Evolutionary conservation across 2,888 invertebrate species (phyloP).

Genomic region (Cetonia aurata): DNA sequence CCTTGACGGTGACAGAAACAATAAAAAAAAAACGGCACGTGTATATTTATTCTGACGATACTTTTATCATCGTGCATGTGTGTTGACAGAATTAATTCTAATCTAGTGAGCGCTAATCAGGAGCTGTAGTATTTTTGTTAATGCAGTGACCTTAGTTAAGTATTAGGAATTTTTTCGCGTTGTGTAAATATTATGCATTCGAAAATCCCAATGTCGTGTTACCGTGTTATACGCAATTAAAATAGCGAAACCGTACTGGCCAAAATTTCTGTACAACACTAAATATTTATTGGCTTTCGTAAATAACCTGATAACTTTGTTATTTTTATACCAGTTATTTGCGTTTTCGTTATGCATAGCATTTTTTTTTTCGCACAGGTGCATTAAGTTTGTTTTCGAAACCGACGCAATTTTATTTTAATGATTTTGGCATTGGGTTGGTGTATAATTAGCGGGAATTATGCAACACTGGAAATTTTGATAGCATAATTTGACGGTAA

Average conservation of each 20-base stretch:
- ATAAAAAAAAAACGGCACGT: conserved; percentile 23
- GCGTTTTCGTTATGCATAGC: neutral
- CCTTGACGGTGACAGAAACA: conserved; percentile 20
- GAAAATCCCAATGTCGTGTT: neutral
- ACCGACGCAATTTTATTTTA: neutral
- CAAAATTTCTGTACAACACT: neutral
- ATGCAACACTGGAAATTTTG: too few relatives aligned
- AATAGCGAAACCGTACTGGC: conserved; percentile 6
- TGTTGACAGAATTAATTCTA: conserved; percentile 37
- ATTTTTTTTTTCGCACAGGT: conserved; percentile 1
- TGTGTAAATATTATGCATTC: conserved; percentile 19
- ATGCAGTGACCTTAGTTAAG: conserved; percentile 33
- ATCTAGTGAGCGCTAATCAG: conserved; percentile 19
- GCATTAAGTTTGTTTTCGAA: conserved; percentile 15
- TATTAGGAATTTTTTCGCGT: neutral
- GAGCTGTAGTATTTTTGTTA: conserved; percentile 13
- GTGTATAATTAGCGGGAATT: neutral
- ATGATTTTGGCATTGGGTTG: conserved; percentile 19
- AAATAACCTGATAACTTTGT: neutral
- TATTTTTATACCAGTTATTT: conserved; percentile 9
- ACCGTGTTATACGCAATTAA: conserved; percentile 1
- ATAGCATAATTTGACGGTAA: too few relatives aligned
- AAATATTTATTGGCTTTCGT: neutral
- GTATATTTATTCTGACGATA: conserved; percentile 32
- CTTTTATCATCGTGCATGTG: conserved; percentile 30